phyloP scores from a whole-genome alignment of 2,888 invertebrate genomes.

The Phyto melanocephala region DNA sequence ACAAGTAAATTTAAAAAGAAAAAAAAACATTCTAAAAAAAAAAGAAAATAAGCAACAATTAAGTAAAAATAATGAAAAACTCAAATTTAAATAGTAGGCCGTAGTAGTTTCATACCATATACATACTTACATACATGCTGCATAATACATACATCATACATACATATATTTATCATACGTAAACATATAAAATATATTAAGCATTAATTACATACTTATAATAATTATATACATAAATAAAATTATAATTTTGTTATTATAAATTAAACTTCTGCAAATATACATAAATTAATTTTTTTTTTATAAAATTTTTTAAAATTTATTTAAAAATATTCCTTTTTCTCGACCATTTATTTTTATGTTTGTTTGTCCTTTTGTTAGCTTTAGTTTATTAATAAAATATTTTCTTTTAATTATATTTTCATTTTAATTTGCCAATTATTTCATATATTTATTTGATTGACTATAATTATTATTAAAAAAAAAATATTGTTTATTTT shows the following conservation, averaged over 20 bases:
- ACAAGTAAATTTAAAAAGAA: conserved; percentile 2
- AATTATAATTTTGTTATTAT: conserved; percentile 48
- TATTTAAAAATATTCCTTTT: conserved; percentile 9
- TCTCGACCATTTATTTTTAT: background rate
- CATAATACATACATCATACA: conserved; percentile 13
- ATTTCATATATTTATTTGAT: conserved; percentile 57
- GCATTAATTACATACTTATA: background rate
- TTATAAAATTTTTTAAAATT: background rate
- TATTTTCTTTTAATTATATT: conserved; percentile 16
- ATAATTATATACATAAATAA: background rate
- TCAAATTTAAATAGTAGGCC: conserved; percentile 58
- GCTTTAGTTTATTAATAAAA: conserved; percentile 10
- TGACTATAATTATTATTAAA: conserved; percentile 51
- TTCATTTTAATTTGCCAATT: conserved; percentile 44
- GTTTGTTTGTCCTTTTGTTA: conserved; percentile 2
- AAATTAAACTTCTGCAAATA: background rate
- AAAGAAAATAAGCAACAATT: background rate
- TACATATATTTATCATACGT: conserved; percentile 43
- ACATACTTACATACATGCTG: conserved; percentile 27
- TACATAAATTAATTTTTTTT: conserved; percentile 1
- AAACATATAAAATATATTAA: conserved; percentile 22
- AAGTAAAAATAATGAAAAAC: conserved; percentile 17
- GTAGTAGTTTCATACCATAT: conserved; percentile 51
- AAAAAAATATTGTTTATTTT: conserved; percentile 44
- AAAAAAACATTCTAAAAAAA: conserved; percentile 47